phyloP scores from a whole-genome alignment of 2,113 vertebrate species.

The Mugil cephalus region DNA sequence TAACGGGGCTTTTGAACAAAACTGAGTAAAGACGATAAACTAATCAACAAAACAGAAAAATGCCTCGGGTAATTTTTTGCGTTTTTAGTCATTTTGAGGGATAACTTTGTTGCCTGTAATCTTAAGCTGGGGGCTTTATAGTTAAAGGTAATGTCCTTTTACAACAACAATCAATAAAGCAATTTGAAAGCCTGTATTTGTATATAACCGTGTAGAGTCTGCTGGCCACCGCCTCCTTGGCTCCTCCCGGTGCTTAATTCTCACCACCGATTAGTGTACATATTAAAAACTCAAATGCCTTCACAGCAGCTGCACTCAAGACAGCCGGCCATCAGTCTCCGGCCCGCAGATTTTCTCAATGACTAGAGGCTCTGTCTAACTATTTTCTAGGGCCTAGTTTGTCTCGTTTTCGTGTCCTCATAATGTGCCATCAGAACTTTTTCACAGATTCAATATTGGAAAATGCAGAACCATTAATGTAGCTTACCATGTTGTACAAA shows the following conservation, averaged over 20 bases:
- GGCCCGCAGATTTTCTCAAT: conserved; percentile 48
- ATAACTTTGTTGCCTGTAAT: not conserved
- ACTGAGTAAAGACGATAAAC: not conserved
- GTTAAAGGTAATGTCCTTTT: conserved; percentile 19
- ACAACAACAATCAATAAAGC: conserved; percentile 10
- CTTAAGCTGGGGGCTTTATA: not conserved
- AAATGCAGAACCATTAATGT: not conserved
- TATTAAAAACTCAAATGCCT: conserved; percentile 65
- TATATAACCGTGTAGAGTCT: not conserved
- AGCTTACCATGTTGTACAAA: not conserved
- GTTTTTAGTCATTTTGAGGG: not conserved
- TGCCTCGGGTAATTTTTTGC: not conserved
- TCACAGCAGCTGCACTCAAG: conserved; percentile 60
- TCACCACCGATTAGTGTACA: conserved; percentile 50
- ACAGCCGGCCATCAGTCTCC: conserved; percentile 60
- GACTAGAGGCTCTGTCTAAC: conserved; percentile 22
- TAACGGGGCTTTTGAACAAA: no score
- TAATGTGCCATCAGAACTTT: not conserved
- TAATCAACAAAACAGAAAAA: no score
- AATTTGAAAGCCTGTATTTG: conserved; percentile 11
- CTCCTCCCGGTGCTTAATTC: not conserved
- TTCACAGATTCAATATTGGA: no score
- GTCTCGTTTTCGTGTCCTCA: no score
- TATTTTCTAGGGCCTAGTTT: no score
- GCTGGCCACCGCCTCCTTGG: not conserved